Conservation (phyloP, 2,113 vertebrate genomes). For the Tricholaema leucomelas region DNA sequence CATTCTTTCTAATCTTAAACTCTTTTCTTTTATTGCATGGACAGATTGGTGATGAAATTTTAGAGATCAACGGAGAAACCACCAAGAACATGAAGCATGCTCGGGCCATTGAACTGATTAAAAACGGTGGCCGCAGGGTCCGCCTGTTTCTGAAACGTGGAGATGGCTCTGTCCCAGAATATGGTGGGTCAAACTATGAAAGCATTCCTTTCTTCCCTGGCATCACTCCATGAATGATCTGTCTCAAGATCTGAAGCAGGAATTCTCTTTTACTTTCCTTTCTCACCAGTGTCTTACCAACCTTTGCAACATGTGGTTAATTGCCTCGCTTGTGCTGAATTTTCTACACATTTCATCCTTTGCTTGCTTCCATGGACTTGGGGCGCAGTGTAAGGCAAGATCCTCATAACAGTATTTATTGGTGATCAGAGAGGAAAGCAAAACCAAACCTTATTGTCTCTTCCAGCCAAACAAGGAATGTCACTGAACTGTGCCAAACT, state of each 20-base stretch:
- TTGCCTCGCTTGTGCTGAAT: conserved; percentile 84
- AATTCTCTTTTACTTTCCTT: conserved; percentile 80
- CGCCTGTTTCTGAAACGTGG: conserved; percentile 96
- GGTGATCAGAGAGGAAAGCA: conserved; percentile 79
- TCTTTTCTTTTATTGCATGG: background rate
- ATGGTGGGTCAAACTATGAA: conserved; percentile 99
- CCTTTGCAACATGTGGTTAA: conserved; percentile 82
- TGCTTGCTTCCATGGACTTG: conserved; percentile 83
- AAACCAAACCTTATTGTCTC: conserved; percentile 71
- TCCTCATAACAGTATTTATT: conserved; percentile 79
- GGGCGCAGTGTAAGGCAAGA: conserved; percentile 78
- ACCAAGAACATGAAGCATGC: conserved; percentile 99
- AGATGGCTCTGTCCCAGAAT: conserved; percentile 99
- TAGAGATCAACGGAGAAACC: conserved; percentile 98
- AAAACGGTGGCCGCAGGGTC: conserved; percentile 93
- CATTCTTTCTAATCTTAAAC: background rate
- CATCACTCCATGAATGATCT: conserved; percentile 95
- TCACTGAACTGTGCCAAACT: conserved; percentile 85
- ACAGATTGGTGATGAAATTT: conserved; percentile 96
- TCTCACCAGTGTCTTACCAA: conserved; percentile 86
- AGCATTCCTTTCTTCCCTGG: conserved; percentile 98
- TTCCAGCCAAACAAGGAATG: conserved; percentile 80
- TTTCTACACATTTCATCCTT: conserved; percentile 84
- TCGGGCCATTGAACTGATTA: conserved; percentile 98
- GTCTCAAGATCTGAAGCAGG: conserved; percentile 81